phyloP scores from a whole-genome alignment of 2,888 invertebrate genomes.

The Suillia variegata region DNA sequence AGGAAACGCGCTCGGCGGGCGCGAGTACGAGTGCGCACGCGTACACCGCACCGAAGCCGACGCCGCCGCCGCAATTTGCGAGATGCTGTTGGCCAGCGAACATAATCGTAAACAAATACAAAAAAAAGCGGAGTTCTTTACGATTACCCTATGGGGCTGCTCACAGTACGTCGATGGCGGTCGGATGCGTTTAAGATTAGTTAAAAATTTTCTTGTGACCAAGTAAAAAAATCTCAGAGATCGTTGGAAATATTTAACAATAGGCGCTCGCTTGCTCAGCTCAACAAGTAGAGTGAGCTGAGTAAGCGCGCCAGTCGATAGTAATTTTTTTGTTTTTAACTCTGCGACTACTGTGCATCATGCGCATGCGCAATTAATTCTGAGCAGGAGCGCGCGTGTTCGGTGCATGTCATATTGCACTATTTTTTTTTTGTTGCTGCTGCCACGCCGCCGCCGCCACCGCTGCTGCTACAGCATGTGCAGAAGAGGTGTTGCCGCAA shows the following conservation, averaged over 20 bases:
- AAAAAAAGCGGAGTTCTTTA: slow-evolving; percentile 31
- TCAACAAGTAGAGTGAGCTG: neutral
- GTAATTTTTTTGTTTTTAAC: too few species aligned
- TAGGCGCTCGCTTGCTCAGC: neutral
- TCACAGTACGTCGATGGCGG: neutral
- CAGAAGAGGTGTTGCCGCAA: slow-evolving; percentile 21
- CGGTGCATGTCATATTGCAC: slow-evolving; percentile 4
- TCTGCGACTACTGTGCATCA: too few species aligned
- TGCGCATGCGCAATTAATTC: slow-evolving; percentile 16
- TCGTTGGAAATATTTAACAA: neutral
- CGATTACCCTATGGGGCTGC: slow-evolving; percentile 13
- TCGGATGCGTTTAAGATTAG: neutral
- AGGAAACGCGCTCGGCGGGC: neutral
- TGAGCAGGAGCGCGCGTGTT: neutral
- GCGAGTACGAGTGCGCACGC: neutral
- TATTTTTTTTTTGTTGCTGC: neutral
- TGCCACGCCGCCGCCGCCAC: too few species aligned
- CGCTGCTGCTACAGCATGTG: neutral
- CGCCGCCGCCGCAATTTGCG: too few species aligned
- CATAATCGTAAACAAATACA: slow-evolving; percentile 56
- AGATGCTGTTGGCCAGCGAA: slow-evolving; percentile 42
- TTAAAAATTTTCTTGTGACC: too few species aligned
- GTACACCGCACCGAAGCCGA: neutral
- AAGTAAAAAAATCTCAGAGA: too few species aligned
- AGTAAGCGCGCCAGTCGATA: too few species aligned